Evolutionary conservation across 2,888 invertebrate species (phyloP).

Genomic region (Lissocephala sabroskyi): DNA sequence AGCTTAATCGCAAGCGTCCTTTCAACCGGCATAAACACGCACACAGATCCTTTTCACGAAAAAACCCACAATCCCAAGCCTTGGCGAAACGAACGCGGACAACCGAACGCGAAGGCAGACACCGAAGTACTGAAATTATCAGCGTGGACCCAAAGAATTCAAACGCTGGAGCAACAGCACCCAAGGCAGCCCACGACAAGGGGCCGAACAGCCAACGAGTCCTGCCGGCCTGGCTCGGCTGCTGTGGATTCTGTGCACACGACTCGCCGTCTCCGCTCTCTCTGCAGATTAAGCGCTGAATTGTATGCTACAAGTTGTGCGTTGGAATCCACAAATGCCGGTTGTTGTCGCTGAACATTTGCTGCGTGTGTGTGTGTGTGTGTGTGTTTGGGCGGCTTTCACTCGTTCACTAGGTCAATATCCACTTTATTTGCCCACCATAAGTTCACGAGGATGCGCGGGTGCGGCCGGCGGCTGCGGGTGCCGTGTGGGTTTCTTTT

Average conservation of each 20-base stretch:
- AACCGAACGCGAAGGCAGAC: slow-evolving; percentile 63
- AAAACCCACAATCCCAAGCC: too few species aligned
- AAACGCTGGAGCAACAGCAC: slow-evolving; percentile 22
- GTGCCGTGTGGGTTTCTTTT: slow-evolving; percentile 6
- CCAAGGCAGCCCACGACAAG: too few species aligned
- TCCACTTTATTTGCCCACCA: slow-evolving; percentile 34
- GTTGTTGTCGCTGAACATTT: too few species aligned
- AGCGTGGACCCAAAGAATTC: too few species aligned
- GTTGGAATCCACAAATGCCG: slow-evolving; percentile 23
- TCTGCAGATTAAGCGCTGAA: slow-evolving; percentile 44
- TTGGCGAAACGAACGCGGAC: slow-evolving; percentile 12
- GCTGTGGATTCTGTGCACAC: slow-evolving; percentile 28
- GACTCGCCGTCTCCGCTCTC: slow-evolving; percentile 2
- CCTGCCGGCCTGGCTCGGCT: slow-evolving; percentile 25
- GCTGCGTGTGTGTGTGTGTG: slow-evolving; percentile 1
- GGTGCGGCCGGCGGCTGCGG: slow-evolving; percentile 4
- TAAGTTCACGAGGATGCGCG: slow-evolving; percentile 2
- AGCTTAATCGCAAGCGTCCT: too few species aligned
- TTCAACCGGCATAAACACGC: too few species aligned
- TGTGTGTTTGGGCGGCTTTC: slow-evolving; percentile 12
- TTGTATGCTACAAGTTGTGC: slow-evolving; percentile 10
- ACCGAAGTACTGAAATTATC: slow-evolving; percentile 60
- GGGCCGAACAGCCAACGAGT: too few species aligned
- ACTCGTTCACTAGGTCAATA: slow-evolving; percentile 68
- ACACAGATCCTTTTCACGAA: too few species aligned